A percentile compares a stretch with the other conserved stretches of the same genome.
Evolutionary conservation across 2,113 vertebrate species (phyloP).

Genomic region (Brachyistius frenatus): DNA sequence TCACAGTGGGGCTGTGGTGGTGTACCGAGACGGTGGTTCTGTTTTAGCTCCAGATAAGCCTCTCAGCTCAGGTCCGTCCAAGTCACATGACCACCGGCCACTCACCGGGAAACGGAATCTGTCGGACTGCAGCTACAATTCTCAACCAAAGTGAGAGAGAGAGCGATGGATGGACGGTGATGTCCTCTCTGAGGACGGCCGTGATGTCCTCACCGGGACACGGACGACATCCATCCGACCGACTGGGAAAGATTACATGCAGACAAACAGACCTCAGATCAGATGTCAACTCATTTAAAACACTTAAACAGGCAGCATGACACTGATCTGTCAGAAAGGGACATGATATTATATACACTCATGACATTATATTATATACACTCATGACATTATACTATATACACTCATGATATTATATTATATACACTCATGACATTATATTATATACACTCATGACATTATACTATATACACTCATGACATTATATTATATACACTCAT

Average conservation of each 20-base stretch:
- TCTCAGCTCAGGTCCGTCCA: conserved; percentile 71
- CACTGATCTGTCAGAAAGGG: not conserved
- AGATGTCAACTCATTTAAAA: not conserved
- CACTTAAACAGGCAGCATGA: not conserved
- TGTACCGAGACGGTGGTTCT: conserved; percentile 48
- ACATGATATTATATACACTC: not conserved
- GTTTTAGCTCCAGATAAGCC: conserved; percentile 73
- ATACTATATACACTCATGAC: too few species aligned
- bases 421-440: too few species aligned
- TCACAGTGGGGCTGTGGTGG: conserved; percentile 48
- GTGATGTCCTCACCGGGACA: not conserved
- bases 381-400: too few species aligned
- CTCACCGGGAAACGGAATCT: conserved; percentile 77
- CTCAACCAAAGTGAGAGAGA: conserved; percentile 42
- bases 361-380: too few species aligned
- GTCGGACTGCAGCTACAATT: conserved; percentile 65
- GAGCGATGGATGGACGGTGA: conserved; percentile 39
- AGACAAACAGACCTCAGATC: too few species aligned
- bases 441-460: too few species aligned
- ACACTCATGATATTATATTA: too few species aligned
- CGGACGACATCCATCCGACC: not conserved
- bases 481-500: too few species aligned
- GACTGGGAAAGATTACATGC: not conserved
- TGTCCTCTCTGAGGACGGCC: not conserved
- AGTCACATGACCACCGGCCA: conserved; percentile 80